Percentiles rank a stretch among this genome's conserved stretches.
phyloP scores from a whole-genome alignment of 2,797 vertebrate genomes.

The Lagorchestes hirsutus region DNA sequence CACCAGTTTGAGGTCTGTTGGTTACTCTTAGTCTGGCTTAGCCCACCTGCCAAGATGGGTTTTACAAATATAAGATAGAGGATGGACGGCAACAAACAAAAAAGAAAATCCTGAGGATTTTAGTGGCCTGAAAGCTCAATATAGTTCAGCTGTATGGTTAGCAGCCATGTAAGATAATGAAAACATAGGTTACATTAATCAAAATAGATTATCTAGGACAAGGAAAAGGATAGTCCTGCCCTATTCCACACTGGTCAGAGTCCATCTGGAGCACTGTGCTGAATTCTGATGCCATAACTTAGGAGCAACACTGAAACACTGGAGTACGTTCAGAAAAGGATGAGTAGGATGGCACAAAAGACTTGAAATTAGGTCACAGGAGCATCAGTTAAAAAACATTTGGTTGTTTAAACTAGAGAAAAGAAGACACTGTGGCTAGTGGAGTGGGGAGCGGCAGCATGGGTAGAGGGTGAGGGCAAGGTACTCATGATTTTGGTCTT shows the following conservation, averaged over 20 bases:
- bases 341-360: background rate
- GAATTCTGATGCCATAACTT: background rate
- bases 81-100: background rate
- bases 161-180: background rate
- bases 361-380: background rate
- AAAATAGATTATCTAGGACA: background rate
- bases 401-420: background rate
- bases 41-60: background rate
- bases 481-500: background rate
- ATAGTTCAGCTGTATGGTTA: background rate
- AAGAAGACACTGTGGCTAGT: background rate
- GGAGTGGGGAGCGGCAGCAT: background rate
- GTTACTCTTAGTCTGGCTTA: background rate
- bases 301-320: background rate
- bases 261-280: background rate
- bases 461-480: background rate
- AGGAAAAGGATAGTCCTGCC: background rate
- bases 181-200: background rate
- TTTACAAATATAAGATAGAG: background rate
- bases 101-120: conserved; percentile 1
- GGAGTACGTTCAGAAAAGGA: background rate
- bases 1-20: background rate
- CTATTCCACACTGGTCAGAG: background rate
- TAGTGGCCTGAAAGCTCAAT: background rate
- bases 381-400: background rate